Conservation (phyloP, 2,113 vertebrate genomes). For the Pangasianodon hypophthalmus region DNA sequence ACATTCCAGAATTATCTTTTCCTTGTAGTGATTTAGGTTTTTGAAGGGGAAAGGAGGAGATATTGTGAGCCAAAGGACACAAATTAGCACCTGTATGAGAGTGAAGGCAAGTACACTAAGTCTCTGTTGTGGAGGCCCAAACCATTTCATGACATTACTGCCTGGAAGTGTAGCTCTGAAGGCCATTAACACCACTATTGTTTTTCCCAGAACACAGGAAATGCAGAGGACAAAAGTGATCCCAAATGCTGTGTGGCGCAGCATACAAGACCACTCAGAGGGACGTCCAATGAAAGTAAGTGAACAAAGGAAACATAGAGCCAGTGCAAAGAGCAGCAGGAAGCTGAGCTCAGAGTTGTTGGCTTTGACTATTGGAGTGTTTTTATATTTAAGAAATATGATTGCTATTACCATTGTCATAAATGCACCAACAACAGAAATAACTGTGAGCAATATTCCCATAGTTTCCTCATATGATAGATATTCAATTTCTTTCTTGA, state of each 20-base stretch:
- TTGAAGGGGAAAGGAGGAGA: constrained; percentile 13
- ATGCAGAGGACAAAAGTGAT: neutral
- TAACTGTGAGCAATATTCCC: constrained; percentile 8
- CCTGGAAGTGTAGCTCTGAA: constrained; percentile 16
- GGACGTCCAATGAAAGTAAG: constrained; percentile 6
- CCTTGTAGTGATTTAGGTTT: constrained; percentile 5
- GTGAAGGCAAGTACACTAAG: neutral
- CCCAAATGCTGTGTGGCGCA: neutral
- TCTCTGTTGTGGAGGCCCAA: constrained; percentile 10
- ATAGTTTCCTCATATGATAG: constrained; percentile 18
- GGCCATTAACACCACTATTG: neutral
- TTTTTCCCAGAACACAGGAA: neutral
- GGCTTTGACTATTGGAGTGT: neutral
- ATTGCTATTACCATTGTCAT: constrained; percentile 2
- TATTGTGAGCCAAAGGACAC: neutral
- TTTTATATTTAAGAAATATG: constrained; percentile 11
- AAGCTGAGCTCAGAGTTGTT: constrained; percentile 10
- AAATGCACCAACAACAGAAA: neutral
- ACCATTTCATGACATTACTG: constrained; percentile 13
- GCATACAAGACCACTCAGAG: constrained; percentile 4
- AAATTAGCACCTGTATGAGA: neutral
- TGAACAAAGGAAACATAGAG: neutral
- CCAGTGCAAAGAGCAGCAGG: neutral
- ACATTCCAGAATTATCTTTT: neutral
- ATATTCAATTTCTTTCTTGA: constrained; percentile 9